Percentiles rank a stretch among this genome's conserved stretches.
phyloP scores from a whole-genome alignment of 1,140 invertebrate genomes.

The Bombus soroeensis region DNA sequence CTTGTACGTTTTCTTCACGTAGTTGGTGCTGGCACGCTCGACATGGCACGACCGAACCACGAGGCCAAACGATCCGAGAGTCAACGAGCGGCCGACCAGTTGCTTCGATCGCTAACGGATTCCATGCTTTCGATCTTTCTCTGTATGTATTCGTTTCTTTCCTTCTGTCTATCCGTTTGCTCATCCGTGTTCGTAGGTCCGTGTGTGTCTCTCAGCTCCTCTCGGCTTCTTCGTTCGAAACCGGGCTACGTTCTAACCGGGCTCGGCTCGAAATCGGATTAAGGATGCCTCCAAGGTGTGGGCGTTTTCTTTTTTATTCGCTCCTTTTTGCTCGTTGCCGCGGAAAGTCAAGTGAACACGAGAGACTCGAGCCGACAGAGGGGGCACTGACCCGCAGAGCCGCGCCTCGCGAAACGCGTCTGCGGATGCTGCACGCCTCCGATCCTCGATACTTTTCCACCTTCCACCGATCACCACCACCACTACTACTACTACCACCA shows the following conservation, averaged over 20 bases:
- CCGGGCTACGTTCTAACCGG: neutral
- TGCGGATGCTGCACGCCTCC: slow-evolving; percentile 74
- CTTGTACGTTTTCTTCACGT: slow-evolving; percentile 63
- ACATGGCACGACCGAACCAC: slow-evolving; percentile 62
- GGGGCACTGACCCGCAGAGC: slow-evolving; percentile 82
- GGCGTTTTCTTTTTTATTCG: slow-evolving; percentile 44
- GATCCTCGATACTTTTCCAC: slow-evolving; percentile 24
- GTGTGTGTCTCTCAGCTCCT: too few species aligned
- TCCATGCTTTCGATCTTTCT: slow-evolving; percentile 7
- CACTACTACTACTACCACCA: neutral
- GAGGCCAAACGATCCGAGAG: too few species aligned
- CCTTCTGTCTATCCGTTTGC: neutral
- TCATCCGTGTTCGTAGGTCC: neutral
- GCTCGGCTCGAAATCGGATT: slow-evolving; percentile 52
- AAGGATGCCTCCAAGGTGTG: slow-evolving; percentile 47
- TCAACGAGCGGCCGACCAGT: neutral
- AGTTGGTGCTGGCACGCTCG: slow-evolving; percentile 62
- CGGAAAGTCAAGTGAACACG: slow-evolving; percentile 68
- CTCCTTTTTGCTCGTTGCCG: slow-evolving; percentile 42
- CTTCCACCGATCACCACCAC: neutral
- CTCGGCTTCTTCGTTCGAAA: neutral
- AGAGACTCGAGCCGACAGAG: slow-evolving; percentile 66
- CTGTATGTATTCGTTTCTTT: neutral
- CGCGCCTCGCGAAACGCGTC: slow-evolving; percentile 78
- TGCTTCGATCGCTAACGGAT: neutral